Evolutionary conservation across 2,797 vertebrate genomes (phyloP).

Genomic region (Melopsittacus undulatus): DNA sequence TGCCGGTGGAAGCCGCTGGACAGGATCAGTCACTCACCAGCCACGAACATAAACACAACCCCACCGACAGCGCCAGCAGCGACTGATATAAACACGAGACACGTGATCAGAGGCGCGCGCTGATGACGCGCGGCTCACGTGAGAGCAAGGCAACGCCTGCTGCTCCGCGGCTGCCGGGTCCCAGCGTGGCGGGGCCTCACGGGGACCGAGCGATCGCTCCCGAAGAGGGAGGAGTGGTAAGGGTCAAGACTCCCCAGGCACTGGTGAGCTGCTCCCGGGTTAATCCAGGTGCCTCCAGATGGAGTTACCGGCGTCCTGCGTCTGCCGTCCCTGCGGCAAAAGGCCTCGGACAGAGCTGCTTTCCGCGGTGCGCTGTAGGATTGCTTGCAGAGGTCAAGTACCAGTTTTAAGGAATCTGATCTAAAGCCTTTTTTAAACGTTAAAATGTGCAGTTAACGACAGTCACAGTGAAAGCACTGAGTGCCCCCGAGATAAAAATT

Average conservation of each 20-base stretch:
- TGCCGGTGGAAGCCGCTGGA: background rate
- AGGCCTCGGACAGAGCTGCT: background rate
- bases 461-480: accelerated
- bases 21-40: background rate
- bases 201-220: too few relatives aligned
- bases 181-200: background rate
- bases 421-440: background rate
- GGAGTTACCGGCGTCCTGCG: background rate
- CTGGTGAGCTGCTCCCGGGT: background rate
- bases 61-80: background rate
- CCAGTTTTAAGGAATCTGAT: accelerated
- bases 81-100: background rate
- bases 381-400: accelerated
- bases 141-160: too few relatives aligned
- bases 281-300: background rate
- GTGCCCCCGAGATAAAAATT: background rate
- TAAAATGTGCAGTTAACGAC: accelerated
- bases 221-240: too few relatives aligned
- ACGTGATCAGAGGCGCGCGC: background rate
- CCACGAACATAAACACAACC: background rate
- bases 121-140: background rate
- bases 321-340: background rate
- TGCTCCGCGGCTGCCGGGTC: too few relatives aligned
- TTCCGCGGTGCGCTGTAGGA: background rate
- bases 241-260: background rate